Evolutionary conservation across 2,113 vertebrate genomes (phyloP).

Genomic region (Periophthalmodon schlosseri): DNA sequence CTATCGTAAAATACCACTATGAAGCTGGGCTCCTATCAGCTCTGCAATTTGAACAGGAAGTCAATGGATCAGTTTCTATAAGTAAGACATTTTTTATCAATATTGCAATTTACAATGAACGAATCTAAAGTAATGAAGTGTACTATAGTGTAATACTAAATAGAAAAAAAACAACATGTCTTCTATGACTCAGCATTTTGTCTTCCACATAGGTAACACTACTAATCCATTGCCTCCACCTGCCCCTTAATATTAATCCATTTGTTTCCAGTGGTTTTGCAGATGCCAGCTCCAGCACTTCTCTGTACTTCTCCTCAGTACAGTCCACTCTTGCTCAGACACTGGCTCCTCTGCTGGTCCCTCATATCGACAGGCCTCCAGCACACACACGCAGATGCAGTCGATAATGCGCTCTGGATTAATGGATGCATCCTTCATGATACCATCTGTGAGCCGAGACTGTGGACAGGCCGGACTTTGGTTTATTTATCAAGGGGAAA

Average conservation of each 20-base stretch:
- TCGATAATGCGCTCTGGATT: constrained; percentile 11
- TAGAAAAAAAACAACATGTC: no score
- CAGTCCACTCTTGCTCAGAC: neutral
- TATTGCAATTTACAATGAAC: no score
- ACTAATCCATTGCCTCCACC: neutral
- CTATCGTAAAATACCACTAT: no score
- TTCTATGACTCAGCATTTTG: neutral
- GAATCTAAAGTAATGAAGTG: no score
- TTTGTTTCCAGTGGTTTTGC: neutral
- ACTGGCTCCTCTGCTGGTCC: constrained; percentile 19
- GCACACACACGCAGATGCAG: constrained; percentile 13
- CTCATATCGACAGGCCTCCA: neutral
- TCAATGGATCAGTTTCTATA: no score
- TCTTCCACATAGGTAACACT: neutral
- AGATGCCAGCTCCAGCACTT: neutral
- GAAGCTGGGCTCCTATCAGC: no score
- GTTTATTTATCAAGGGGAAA: constrained; percentile 9
- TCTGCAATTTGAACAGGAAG: no score
- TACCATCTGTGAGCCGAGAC: neutral
- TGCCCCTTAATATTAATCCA: neutral
- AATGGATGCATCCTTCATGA: constrained; percentile 36
- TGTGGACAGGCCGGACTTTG: neutral
- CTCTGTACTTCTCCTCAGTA: neutral
- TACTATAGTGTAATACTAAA: no score
- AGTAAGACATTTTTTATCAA: no score